Evolutionary conservation across 2,888 invertebrate species (phyloP).

Genomic region (Asteroscopus sphinx): DNA sequence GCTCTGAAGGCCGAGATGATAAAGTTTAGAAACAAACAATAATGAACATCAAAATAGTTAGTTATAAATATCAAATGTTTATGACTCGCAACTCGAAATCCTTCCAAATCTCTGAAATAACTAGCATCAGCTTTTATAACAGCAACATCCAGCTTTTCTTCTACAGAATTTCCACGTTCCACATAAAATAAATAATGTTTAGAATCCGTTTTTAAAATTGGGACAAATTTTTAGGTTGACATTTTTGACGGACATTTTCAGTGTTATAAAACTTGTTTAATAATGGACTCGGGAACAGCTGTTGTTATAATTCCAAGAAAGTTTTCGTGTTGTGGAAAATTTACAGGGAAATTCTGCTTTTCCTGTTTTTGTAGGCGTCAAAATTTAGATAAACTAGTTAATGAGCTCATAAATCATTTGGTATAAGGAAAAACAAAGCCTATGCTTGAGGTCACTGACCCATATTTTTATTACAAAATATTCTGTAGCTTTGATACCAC

Average conservation of each 20-base stretch:
- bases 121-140: slow-evolving; percentile 32
- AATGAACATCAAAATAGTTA: slow-evolving; percentile 61
- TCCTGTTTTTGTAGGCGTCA: slow-evolving; percentile 1
- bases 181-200: slow-evolving; percentile 61
- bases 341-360: slow-evolving; percentile 16
- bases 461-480: neutral
- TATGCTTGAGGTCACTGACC: neutral
- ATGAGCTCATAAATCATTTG: slow-evolving; percentile 1
- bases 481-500: neutral
- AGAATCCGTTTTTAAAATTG: slow-evolving; percentile 51
- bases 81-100: slow-evolving; percentile 53
- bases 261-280: slow-evolving; percentile 55
- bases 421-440: neutral
- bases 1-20: slow-evolving; percentile 52
- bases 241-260: slow-evolving; percentile 52
- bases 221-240: slow-evolving; percentile 58
- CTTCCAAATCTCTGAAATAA: slow-evolving; percentile 42
- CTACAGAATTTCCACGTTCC: slow-evolving; percentile 55
- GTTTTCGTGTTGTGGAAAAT: slow-evolving; percentile 26
- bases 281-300: slow-evolving; percentile 56
- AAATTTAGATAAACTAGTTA: slow-evolving; percentile 12
- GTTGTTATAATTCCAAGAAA: slow-evolving; percentile 48
- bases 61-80: slow-evolving; percentile 63
- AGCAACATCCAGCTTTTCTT: slow-evolving; percentile 15
- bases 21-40: slow-evolving; percentile 59